Base-by-base conservation (phyloP, 2,797 vertebrate species). In the Micrastur ruficollis region DNA sequence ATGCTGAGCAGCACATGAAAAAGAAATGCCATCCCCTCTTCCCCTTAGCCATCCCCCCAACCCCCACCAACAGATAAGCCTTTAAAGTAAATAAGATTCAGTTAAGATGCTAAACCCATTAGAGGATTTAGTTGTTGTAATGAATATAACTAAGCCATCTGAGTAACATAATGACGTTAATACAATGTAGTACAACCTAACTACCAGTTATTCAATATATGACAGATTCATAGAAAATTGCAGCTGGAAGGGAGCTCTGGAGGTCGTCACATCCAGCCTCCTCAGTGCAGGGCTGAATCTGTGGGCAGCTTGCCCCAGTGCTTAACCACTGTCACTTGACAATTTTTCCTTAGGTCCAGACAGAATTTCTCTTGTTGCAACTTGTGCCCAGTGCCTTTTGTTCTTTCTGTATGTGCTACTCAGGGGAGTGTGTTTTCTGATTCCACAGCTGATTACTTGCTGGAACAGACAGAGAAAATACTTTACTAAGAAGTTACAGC, bases 351-450 rank as follows among this genome's bases (percentile, higher is more conserved):
- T 25, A 9, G 14, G 17, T 62, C 42, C 59, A 68, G 31, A 18
- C 21, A 58, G 78, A 36, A 29, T 67, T 56, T 40, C 18, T 62
- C 13, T 56, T 52, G 25, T 22, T 65, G 40, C 38, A 46, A 6
- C 32, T 62, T 62, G 21, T 73, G 66, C 49, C 72, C 14, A 1
- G 58, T 68, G n/a, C 23, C 22, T 90, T 67, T 52, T 31, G 40
- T 21, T 58, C n/a, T 22, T 58, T 63, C 50, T 55, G 18, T 21
- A 23, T 0, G 0, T 55, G 63, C 46, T 42, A 1, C 62, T 53
- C 62, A 0, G 1, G 74, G 53, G 62, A 70, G 14, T 42, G 42
- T 46, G 21, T 62, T 68, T n/a, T 5, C 49, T 56, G 61, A 55
- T 73, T 55, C 40, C 32, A 21, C 16, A 40, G 22, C 12, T 40